These are phyloP conservation scores for Peucedramus taeniatus DNA, from an alignment of 2,113 vertebrate species.

Conservation along the genomic window DNA sequence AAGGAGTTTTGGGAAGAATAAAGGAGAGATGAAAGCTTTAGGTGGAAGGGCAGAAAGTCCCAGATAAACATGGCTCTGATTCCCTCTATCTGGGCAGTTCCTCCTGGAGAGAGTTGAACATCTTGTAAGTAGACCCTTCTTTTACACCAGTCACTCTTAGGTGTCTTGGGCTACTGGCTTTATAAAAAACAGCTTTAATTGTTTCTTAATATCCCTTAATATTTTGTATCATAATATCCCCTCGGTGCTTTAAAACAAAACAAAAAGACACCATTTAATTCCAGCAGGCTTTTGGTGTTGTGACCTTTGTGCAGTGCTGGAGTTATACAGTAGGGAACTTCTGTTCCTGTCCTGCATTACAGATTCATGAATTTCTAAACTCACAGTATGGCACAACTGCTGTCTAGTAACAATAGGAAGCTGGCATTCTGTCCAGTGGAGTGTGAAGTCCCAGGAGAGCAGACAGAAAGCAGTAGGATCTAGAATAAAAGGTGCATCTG, in stretches of 20 bases:
- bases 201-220: background rate
- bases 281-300: background rate
- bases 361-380: constrained; percentile 8
- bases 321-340: background rate
- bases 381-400: background rate
- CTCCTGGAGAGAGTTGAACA: background rate
- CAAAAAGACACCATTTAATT: background rate
- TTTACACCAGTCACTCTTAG: background rate
- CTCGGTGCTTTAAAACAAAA: background rate
- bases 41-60: background rate
- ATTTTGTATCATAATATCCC: background rate
- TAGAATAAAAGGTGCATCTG: background rate
- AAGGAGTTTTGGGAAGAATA: background rate
- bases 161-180: background rate
- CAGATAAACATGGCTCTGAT: background rate
- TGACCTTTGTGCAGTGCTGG: background rate
- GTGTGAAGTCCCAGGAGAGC: background rate
- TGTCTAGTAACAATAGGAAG: background rate
- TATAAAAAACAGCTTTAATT: background rate
- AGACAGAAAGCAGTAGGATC: background rate
- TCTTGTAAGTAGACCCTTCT: background rate
- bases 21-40: background rate
- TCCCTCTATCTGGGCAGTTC: background rate
- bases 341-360: background rate
- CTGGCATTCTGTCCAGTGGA: background rate